Evolutionary conservation across 2,797 vertebrate species (phyloP).

Genomic region (Megaceryle alcyon): DNA sequence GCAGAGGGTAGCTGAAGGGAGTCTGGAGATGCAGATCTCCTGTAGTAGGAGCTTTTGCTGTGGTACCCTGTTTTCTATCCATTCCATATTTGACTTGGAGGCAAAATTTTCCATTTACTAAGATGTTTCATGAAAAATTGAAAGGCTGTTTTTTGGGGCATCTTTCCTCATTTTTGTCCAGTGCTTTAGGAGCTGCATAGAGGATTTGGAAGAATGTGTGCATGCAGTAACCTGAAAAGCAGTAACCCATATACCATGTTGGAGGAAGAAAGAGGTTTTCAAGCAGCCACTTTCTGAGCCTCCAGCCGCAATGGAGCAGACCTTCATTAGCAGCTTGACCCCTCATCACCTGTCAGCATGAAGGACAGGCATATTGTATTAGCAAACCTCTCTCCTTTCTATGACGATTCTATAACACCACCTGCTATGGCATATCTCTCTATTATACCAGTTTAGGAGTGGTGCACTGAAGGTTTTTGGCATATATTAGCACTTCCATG

Average conservation of each 20-base stretch:
- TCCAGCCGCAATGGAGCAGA: constrained; percentile 14
- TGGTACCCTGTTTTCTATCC: not conserved
- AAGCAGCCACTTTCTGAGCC: constrained; percentile 43
- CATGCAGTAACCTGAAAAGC: not conserved
- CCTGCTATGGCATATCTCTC: constrained; percentile 63
- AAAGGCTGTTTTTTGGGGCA: not conserved
- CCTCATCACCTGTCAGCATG: constrained; percentile 27
- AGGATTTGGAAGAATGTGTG: not conserved
- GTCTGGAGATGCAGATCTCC: not conserved
- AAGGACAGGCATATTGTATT: constrained; percentile 50
- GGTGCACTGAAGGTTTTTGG: constrained; percentile 64
- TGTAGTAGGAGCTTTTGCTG: not conserved
- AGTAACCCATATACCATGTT: not conserved
- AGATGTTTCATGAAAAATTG: constrained; percentile 7
- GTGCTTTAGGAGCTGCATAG: not conserved
- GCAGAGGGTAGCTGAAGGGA: constrained; percentile 8
- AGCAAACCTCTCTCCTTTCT: constrained; percentile 49
- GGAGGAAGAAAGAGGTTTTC: constrained; percentile 37
- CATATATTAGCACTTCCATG: constrained; percentile 64
- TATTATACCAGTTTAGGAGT: constrained; percentile 69
- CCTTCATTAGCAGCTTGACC: constrained; percentile 71
- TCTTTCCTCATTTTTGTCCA: constrained; percentile 9
- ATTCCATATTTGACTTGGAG: not conserved
- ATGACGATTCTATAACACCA: constrained; percentile 53
- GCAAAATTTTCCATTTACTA: constrained; percentile 9